Base-by-base conservation (phyloP, 2,888 invertebrate genomes). In the Ophion obscuratus region DNA sequence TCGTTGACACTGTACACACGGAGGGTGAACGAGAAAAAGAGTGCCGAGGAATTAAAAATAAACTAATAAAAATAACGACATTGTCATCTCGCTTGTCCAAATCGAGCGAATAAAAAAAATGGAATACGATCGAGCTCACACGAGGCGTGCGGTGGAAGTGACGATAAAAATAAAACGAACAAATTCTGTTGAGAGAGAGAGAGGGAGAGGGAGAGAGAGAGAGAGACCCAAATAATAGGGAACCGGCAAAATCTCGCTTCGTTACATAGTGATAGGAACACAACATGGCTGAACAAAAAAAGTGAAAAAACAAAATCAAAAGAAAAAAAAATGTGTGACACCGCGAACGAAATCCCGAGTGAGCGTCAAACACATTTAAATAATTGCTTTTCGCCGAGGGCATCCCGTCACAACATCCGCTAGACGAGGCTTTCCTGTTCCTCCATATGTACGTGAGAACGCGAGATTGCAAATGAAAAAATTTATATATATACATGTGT, bases 331-430 rank as follows among this genome's bases (percentile, higher is more conserved):
- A 75, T 76, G 74, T 68, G 79, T 68, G 73, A 84, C 64, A 84
- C 80, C 78, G 64, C 59, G 80, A 81, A 66, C 64, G 78, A 78
- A 81, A 79, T 80, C 77, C 86, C 75, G 85, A 74, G 80, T 84
- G 66, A 84, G 71, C 64, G 78, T 78, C 81, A 73, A 81, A 83
- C 84, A 80, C 87, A 87, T 86, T 87, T 86, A 76, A 76, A 83
- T 74, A 87, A 87, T 86, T 87, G 81, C 82, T 87, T 86, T 87
- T 80, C 71, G 84, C 84, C 87, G 53, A 59, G 66, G 82, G 79
- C 79, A 64, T 71, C 66, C 79, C 76, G 81, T 87, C 79, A 74
- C 81, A 76, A 47, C 81, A 82, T 77, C 74, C 84, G 62, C 81
- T 61, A 53, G 53, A 53, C 53, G 17, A 17, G 53, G 53, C 17